phyloP scores from a whole-genome alignment of 2,888 invertebrate genomes.

The Caenorhabditis sulstoni region DNA sequence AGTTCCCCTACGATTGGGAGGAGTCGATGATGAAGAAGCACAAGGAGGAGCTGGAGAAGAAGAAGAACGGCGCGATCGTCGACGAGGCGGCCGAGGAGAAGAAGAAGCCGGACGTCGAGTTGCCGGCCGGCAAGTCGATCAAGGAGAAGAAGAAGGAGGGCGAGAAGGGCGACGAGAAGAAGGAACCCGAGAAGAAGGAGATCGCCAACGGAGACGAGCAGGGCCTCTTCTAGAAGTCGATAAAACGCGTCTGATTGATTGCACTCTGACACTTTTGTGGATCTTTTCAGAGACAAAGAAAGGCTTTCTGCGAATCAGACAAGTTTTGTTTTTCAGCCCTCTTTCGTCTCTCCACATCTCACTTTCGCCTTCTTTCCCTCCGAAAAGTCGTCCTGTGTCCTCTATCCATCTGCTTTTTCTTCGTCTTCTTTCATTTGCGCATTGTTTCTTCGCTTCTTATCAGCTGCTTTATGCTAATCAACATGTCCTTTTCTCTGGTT shows the following conservation, averaged over 20 bases:
- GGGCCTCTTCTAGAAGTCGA: not conserved
- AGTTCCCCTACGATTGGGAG: constrained; percentile 61
- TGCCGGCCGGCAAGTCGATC: not conserved
- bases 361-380: no score
- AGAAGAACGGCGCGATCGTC: not conserved
- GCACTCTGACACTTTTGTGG: no score
- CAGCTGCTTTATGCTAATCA: constrained; percentile 26
- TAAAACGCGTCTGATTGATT: no score
- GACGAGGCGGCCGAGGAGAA: not conserved
- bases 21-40: constrained; percentile 21
- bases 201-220: not conserved
- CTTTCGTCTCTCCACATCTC: no score
- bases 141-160: not conserved
- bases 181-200: not conserved
- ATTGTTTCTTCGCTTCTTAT: constrained; percentile 4
- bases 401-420: not conserved
- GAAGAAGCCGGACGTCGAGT: not conserved
- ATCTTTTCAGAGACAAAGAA: no score
- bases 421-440: not conserved
- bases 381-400: no score
- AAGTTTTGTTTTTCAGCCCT: no score
- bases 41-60: not conserved
- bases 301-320: no score
- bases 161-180: not conserved
- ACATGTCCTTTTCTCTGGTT: not conserved